A percentile compares a stretch with the other conserved stretches of the same genome.
Conservation (phyloP, 2,888 invertebrate species). For the Xylota sylvarum region DNA sequence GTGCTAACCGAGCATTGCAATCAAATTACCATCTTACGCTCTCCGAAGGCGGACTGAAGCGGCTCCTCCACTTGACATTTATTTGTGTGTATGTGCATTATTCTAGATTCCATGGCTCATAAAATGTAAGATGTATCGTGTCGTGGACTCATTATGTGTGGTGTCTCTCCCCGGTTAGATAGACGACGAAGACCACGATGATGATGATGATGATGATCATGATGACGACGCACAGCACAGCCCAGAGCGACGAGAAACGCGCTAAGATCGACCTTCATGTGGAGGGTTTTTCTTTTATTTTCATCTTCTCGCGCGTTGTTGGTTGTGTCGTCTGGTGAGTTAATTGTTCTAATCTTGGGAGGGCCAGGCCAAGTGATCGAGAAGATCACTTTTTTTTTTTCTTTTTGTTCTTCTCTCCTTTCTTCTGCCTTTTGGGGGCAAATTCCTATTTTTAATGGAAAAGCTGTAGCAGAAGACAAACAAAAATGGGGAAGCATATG, state of each 20-base stretch:
- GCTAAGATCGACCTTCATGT: slow-evolving; percentile 63
- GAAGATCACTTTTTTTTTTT: slow-evolving; percentile 25
- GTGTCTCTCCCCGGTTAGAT: slow-evolving; percentile 18
- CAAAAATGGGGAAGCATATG: slow-evolving; percentile 1
- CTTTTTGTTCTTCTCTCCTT: slow-evolving; percentile 7
- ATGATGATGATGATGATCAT: neutral
- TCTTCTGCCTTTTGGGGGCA: slow-evolving; percentile 22
- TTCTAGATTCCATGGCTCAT: slow-evolving; percentile 75
- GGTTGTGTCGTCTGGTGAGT: slow-evolving; percentile 72
- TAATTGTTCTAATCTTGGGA: slow-evolving; percentile 77
- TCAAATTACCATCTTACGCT: slow-evolving; percentile 76
- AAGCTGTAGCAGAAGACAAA: slow-evolving; percentile 4
- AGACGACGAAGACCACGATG: slow-evolving; percentile 7
- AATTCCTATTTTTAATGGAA: slow-evolving; percentile 63
- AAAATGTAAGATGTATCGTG: slow-evolving; percentile 76
- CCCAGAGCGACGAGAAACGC: slow-evolving; percentile 32
- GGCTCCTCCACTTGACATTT: slow-evolving; percentile 73
- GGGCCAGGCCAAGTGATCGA: slow-evolving; percentile 73
- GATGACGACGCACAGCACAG: slow-evolving; percentile 27
- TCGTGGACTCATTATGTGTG: slow-evolving; percentile 73
- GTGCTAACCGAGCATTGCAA: slow-evolving; percentile 76
- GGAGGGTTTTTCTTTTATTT: slow-evolving; percentile 5
- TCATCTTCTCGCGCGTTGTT: neutral
- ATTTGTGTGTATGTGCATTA: slow-evolving; percentile 75
- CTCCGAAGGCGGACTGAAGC: slow-evolving; percentile 43